Evolutionary conservation across 2,888 invertebrate genomes (phyloP), one percentile per base, ranked within the genome.

Genomic region (Lasioglossum figueresi): DNA sequence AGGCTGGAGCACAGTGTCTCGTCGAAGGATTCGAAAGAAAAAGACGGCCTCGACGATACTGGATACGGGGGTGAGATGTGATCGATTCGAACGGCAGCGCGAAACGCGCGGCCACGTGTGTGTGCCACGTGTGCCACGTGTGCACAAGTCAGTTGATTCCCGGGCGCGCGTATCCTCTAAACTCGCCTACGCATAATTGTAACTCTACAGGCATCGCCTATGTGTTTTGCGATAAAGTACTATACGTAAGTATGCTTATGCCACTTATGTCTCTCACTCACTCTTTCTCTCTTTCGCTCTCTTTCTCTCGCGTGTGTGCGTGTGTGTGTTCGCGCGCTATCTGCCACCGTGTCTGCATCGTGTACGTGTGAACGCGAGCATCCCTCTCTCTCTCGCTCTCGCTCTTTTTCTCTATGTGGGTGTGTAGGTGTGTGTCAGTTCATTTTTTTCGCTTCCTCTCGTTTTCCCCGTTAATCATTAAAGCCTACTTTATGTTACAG

Each of bases 191-290:
- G 85, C 84, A 87, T 81, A 88, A 84, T 88, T 84, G 87, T 85
- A 84, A 88, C 75, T 83, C 90, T 90, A 90, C 81, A 88, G 82
- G 84, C 83, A 66, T 86, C 82, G 77, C 82, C 83, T 89, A 85
- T 90, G 87, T 78, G 76, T 84, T 52, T 89, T 85, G 89, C 90
- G 87, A 86, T 91, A 91, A 92, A 89, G 88, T 90, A 89, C 90
- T 91, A 83, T 89, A 88, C 83, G 80, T 87, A 87, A 84, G 84
- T 91, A 88, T 88, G 85, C 85, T 89, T 90, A 89, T 89, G 86
- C 84, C 88, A 87, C 79, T 90, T 91, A 83, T 88, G 80, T 78
- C 48, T 59, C 70, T 40, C 40, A 2, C 40, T 70, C 40, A 1
- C 5, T 70, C 68, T 23, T 0, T 40, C 82, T 70, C 74, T 59